These are phyloP conservation scores for Gouania willdenowi DNA, from an alignment of 2,797 vertebrate genomes.

Conservation along the genomic window DNA sequence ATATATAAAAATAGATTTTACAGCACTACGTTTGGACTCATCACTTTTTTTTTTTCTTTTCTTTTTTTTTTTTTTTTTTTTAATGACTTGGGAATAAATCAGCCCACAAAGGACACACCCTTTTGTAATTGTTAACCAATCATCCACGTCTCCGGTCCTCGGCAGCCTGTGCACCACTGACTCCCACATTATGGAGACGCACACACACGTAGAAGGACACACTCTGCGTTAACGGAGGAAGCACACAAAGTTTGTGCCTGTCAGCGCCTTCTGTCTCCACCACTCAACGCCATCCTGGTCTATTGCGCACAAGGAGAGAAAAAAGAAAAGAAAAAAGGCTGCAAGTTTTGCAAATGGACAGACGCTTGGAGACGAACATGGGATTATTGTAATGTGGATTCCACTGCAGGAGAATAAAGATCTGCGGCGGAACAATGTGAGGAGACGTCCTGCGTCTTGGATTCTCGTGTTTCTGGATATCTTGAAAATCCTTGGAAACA, in stretches of 20 bases:
- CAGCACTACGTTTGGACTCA: too few relatives aligned
- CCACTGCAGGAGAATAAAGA: slow-evolving; percentile 53
- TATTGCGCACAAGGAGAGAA: slow-evolving; percentile 57
- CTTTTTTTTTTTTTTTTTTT: too few relatives aligned
- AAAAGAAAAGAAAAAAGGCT: too few relatives aligned
- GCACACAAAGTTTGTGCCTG: slow-evolving; percentile 31
- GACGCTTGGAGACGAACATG: slow-evolving; percentile 68
- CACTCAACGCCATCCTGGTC: slow-evolving; percentile 24
- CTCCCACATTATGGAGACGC: slow-evolving; percentile 10
- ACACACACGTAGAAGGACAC: slow-evolving; percentile 19
- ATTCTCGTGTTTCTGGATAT: slow-evolving; percentile 78
- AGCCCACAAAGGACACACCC: slow-evolving; percentile 39
- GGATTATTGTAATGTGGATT: slow-evolving; percentile 80
- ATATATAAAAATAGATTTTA: too few relatives aligned
- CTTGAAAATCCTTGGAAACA: slow-evolving; percentile 76
- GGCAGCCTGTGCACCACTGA: background rate
- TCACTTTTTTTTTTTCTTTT: too few relatives aligned
- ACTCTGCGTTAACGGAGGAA: slow-evolving; percentile 2
- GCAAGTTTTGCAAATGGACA: slow-evolving; percentile 64
- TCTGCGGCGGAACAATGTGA: slow-evolving; percentile 75
- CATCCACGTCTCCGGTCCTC: background rate
- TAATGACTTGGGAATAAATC: too few relatives aligned
- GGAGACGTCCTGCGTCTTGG: slow-evolving; percentile 71
- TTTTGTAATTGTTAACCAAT: slow-evolving; percentile 22
- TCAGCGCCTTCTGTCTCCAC: background rate